Base-by-base conservation (phyloP, 2,888 invertebrate species). In the Caenorhabditis panamensis region DNA sequence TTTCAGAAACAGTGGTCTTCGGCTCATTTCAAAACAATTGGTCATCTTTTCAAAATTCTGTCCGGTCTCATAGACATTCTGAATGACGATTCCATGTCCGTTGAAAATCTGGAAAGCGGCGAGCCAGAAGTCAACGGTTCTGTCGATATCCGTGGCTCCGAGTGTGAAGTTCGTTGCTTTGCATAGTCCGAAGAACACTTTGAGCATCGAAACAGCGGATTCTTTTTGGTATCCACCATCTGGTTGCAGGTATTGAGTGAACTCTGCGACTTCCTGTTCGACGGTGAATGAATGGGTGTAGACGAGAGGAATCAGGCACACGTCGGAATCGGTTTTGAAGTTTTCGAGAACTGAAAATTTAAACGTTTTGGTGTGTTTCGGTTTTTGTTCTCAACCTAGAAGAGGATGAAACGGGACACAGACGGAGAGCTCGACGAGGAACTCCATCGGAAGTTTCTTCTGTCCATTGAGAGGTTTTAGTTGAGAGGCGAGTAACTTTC, bases 1-100 rank as follows among this genome's bases (percentile, higher is more conserved):
- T n/a, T 79, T 73, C 49, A 68, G 49, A 18, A 63, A 67, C 18
- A 69, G 24, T 0, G 63, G 71, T 20, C 58, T 71, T 18, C 63
- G 31, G 6, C 31, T 20, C 2, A 64, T 6, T 3, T 63, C 36
- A 26, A 64, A 78, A 44, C 49, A 24, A n/a, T 11, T 5, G 1
- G 76, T n/a, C 1, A 31, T 62, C 16, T 37, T 44, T 16, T 67
- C 67, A 9, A 76, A 6, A 2, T 41, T 28, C n/a, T 62, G 41
- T 13, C 53, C 67, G 6, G 62, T 24, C 18, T 61, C 24, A 24
- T 2, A 3, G n/a, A 62, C 67, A 18, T 68, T 54, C 0, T 53
- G 9, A 28, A 67, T 26, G 1, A 18, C 22, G 26, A 76, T 62
- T 24, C 36, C 61, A 11, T 31, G 6, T 36, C 59, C 59, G 5